Percentiles rank a stretch among this genome's conserved stretches.
phyloP scores from a whole-genome alignment of 1,140 invertebrate species.

The Trinorchestia longiramus region DNA sequence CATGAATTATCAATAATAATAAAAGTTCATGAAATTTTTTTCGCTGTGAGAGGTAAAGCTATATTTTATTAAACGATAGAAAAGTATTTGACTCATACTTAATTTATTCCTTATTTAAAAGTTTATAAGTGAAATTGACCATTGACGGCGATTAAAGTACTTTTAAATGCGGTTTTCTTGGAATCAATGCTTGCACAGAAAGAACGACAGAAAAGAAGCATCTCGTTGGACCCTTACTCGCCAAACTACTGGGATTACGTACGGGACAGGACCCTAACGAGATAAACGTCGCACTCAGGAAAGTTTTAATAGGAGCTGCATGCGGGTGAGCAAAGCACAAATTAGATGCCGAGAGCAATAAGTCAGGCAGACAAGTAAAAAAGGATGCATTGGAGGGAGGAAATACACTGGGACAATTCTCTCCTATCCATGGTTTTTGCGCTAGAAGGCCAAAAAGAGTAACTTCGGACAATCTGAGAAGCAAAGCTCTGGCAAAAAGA shows the following conservation, averaged over 20 bases:
- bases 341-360: neutral
- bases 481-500: neutral
- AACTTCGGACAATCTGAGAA: neutral
- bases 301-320: conserved; percentile 39
- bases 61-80: neutral
- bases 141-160: neutral
- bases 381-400: neutral
- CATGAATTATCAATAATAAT: no score
- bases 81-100: neutral
- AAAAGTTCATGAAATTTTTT: no score
- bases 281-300: conserved; percentile 9
- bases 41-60: neutral
- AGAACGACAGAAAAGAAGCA: neutral
- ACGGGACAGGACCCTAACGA: neutral
- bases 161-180: neutral
- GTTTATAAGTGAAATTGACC: neutral
- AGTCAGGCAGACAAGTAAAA: neutral
- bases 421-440: neutral
- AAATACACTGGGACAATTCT: neutral
- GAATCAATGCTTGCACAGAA: neutral
- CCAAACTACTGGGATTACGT: neutral
- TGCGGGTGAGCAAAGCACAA: conserved; percentile 22
- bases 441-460: neutral
- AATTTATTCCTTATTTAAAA: neutral
- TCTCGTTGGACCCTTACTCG: neutral